phyloP scores from a whole-genome alignment of 2,888 invertebrate genomes.

The Apodemia duryi region DNA sequence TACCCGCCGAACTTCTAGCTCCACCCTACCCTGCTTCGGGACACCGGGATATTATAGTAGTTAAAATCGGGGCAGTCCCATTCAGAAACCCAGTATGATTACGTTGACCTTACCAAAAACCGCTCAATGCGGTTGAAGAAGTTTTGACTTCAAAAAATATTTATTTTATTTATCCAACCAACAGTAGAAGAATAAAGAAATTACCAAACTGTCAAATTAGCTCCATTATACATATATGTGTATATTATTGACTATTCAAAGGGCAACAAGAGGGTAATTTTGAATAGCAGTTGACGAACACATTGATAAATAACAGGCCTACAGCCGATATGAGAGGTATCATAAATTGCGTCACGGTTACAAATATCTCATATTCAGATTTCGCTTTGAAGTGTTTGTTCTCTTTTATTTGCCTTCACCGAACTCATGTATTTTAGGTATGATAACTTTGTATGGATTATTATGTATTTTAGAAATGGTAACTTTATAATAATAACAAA shows the following conservation, averaged over 20 bases:
- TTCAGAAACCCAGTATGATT: too few relatives aligned
- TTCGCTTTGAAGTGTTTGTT: conserved; percentile 6
- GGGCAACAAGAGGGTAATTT: conserved; percentile 15
- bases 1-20: too few relatives aligned
- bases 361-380: conserved; percentile 15
- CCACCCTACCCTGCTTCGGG: too few relatives aligned
- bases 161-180: neutral
- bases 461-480: neutral
- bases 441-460: neutral
- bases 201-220: neutral
- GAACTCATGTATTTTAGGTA: neutral
- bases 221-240: neutral
- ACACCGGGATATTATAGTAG: too few relatives aligned
- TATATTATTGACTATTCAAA: neutral
- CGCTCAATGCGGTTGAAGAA: too few relatives aligned
- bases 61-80: too few relatives aligned
- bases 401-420: conserved; percentile 2
- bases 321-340: conserved; percentile 11
- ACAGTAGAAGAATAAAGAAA: neutral
- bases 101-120: too few relatives aligned
- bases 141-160: neutral
- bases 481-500: neutral
- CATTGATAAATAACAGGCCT: conserved; percentile 13
- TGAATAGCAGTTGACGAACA: conserved; percentile 16
- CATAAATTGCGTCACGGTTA: conserved; percentile 5